phyloP scores from a whole-genome alignment of 2,888 invertebrate genomes.

The Alloplasta piceator region DNA sequence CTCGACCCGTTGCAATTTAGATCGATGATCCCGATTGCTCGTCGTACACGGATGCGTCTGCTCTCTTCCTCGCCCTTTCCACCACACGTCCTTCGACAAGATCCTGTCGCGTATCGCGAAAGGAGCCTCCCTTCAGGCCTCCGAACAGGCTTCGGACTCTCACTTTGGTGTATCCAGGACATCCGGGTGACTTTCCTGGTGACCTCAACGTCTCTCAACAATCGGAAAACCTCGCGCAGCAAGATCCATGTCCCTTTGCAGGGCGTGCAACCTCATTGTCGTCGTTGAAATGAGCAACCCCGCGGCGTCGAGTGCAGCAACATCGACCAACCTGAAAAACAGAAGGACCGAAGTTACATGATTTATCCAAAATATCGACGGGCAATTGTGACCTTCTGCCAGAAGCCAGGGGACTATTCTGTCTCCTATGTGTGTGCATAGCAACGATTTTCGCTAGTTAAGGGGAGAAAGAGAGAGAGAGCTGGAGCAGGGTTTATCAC shows the following conservation, averaged over 20 bases:
- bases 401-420: too few species aligned
- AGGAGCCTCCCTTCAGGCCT: too few species aligned
- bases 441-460: neutral
- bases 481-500: slow-evolving; percentile 63
- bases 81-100: too few species aligned
- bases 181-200: too few species aligned
- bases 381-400: too few species aligned
- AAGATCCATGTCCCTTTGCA: neutral
- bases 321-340: too few species aligned
- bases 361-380: too few species aligned
- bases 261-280: slow-evolving; percentile 46
- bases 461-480: slow-evolving; percentile 23
- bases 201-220: neutral
- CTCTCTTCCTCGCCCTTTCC: too few species aligned
- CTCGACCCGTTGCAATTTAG: slow-evolving; percentile 70
- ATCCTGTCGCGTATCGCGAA: too few species aligned
- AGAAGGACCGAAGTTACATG: too few species aligned
- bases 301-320: slow-evolving; percentile 23
- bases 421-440: slow-evolving; percentile 11
- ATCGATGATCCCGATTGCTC: slow-evolving; percentile 69
- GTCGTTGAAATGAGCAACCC: slow-evolving; percentile 50
- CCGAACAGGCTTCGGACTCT: too few species aligned
- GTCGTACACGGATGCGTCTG: slow-evolving; percentile 55
- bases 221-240: slow-evolving; percentile 37
- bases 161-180: too few species aligned